phyloP scores from a whole-genome alignment of 2,797 vertebrate species.

The Oreochromis mossambicus region DNA sequence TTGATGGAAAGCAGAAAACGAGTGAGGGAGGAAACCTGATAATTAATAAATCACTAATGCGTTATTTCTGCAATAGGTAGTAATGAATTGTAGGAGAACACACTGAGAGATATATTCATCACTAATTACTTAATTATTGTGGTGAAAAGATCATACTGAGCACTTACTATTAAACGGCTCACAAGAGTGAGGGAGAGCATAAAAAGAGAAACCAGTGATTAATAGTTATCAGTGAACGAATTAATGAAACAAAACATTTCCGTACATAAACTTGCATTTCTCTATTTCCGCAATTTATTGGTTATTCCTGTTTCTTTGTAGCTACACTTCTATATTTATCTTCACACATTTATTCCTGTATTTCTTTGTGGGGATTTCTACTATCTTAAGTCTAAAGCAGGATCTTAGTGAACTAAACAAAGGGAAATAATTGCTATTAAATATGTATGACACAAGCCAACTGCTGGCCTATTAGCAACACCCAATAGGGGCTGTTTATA shows the following conservation, averaged over 20 bases:
- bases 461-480: neutral
- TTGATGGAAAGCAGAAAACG: neutral
- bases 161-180: neutral
- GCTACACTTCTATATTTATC: neutral
- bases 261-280: neutral
- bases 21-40: neutral
- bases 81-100: neutral
- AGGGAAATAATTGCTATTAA: neutral
- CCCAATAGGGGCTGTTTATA: neutral
- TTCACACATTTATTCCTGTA: neutral
- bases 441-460: neutral
- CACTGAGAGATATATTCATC: neutral
- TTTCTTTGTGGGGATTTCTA: neutral
- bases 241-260: neutral
- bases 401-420: neutral
- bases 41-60: slow-evolving; percentile 5
- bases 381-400: neutral
- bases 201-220: neutral
- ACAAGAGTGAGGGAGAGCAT: neutral
- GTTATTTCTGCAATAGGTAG: neutral
- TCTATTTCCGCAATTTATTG: neutral
- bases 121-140: neutral
- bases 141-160: neutral
- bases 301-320: neutral
- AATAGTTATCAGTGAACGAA: neutral